Evolutionary conservation across 2,113 vertebrate genomes (phyloP), one percentile per base, ranked within the genome.

Genomic region (Philantomba maxwellii): DNA sequence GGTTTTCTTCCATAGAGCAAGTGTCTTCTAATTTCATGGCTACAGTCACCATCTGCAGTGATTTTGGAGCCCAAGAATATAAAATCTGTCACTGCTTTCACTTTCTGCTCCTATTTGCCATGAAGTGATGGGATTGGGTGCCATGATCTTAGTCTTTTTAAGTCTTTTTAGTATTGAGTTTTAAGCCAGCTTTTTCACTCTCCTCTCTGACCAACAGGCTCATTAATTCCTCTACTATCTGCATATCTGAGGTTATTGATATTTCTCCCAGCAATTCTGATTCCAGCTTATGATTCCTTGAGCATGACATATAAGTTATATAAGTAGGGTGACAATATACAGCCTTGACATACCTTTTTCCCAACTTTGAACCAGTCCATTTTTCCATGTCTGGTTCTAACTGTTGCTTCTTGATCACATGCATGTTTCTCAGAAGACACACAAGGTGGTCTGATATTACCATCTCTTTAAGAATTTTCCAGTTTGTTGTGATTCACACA

Each of bases 31-130:
- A 36, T 70, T 70, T 70, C 66, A 39, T 39, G 19, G 19, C 8
- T 36, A 23, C 66, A 70, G 19, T 23, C 9, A 70, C 19, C 19
- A 2, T 39, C 66, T 70, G 10, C n/a, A 70, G n/a, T 70, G 19
- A 70, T 70, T 70, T 36, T 70, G 19, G n/a, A 70, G 66, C 10
- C 66, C n/a, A 70, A 23, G n/a, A 70, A 70, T 23, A 70, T 70
- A 39, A 36, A 23, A 23, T 70, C 19, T 39, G 19, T 23, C 10
- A 39, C 10, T 36, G 19, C n/a, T 6, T 70, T 39, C 66, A 70
- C n/a, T 39, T 70, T 23, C 64, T 0, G 0, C n/a, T 12, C 2
- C n/a, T 23, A 39, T 70, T 39, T 39, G 2, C n/a, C 66, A 39
- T 23, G 66, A 70, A 70, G 66, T 70, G n/a, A 39, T 70, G 66